These are phyloP conservation scores for Meandrusa payeni DNA, from an alignment of 2,888 invertebrate species.

Conservation along the genomic window DNA sequence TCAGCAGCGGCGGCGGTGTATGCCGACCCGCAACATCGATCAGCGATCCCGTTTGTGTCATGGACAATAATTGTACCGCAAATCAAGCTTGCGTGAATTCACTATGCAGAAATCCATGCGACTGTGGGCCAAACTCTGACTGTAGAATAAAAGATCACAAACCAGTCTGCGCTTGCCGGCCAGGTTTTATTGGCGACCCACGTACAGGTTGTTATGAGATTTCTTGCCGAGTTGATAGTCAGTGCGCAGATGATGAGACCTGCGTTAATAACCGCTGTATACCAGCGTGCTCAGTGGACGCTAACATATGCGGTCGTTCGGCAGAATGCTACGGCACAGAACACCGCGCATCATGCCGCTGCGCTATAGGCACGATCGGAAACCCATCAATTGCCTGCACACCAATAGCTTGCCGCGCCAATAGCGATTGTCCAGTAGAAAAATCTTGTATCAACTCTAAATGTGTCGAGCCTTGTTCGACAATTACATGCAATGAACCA, in stretches of 20 bases:
- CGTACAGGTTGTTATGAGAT: constrained; percentile 89
- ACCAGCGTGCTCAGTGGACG: constrained; percentile 87
- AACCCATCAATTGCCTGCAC: constrained; percentile 89
- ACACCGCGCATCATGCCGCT: constrained; percentile 92
- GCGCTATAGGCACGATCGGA: constrained; percentile 89
- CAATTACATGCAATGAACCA: constrained; percentile 85
- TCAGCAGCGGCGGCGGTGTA: constrained; percentile 91
- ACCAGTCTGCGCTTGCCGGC: constrained; percentile 91
- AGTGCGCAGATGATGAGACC: constrained; percentile 91
- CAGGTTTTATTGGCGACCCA: constrained; percentile 92
- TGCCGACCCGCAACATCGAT: constrained; percentile 87
- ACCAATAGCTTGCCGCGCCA: constrained; percentile 89
- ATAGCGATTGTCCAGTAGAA: constrained; percentile 90
- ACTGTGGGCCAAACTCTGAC: constrained; percentile 91
- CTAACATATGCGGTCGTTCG: constrained; percentile 86
- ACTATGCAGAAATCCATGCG: constrained; percentile 91
- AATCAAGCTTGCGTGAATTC: constrained; percentile 90
- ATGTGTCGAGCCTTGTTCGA: constrained; percentile 88
- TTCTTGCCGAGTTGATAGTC: constrained; percentile 86
- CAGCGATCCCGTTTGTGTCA: constrained; percentile 83
- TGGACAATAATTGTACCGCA: constrained; percentile 88
- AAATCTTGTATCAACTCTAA: constrained; percentile 90
- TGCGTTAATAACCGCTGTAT: constrained; percentile 92
- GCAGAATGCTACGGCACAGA: constrained; percentile 90
- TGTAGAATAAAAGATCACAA: constrained; percentile 92